Base-by-base conservation (phyloP, 2,888 invertebrate genomes). In the Philhelius pedissequus region DNA sequence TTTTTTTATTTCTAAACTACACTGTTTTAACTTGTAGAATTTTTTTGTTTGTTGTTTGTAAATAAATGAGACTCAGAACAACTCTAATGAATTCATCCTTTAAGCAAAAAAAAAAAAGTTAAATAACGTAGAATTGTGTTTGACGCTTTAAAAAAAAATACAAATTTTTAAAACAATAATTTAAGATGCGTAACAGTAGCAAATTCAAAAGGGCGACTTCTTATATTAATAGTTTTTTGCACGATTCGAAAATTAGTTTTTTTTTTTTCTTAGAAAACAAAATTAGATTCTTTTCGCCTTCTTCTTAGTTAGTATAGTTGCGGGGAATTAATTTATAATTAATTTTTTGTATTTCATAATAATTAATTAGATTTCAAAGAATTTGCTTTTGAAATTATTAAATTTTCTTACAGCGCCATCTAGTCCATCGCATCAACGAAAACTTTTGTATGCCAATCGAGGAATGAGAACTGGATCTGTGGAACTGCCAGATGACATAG, bases 391-490 rank as follows among this genome's bases (percentile, higher is more conserved):
- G n/a, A 48, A 32, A 54, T 81, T 50, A 30, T 35, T 8, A 5
- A 45, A 32, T 50, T 30, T 73, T 58, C 87, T 88, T 92, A 86
- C 93, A 97, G 97, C 97, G 68, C 97, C 97, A 30, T 97, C 97
- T 86, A 97, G 97, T 90, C 97, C 98, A 81, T 97, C 97, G 66
- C 97, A 97, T 89, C 96, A 96, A 90, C 93, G 96, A 76, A 94
- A 96, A 87, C 92, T 97, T 83, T 92, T 97, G 71, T 95, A 95
- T 81, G 95, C 97, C 22, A 91, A 89, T 82, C 94, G 96, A 84
- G 95, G 95, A 80, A 96, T 97, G 88, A 94, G 97, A 82, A 98
- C 98, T 95, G 97, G 97, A 90, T 98, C 98, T 86, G 97, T 98
- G 87, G 98, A 98, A 89, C 93, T 98, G 54, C 98, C 98, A 1